Base-by-base conservation (phyloP, 2,888 invertebrate genomes). In the Lacanobia oleracea region DNA sequence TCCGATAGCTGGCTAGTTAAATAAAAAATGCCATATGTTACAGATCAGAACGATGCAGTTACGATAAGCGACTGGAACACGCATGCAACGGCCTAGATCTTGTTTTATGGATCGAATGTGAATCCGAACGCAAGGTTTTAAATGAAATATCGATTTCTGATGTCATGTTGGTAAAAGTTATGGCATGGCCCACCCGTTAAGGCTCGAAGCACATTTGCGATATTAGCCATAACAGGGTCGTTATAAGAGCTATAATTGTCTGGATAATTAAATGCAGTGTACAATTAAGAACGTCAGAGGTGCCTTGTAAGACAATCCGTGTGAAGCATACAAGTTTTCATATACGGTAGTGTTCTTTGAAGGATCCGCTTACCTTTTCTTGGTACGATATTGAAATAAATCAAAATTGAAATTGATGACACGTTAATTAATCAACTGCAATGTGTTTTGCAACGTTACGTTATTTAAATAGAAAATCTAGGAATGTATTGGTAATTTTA, bases 41-140 rank as follows among this genome's bases (percentile, higher is more conserved):
- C 63, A 73, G 56, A 82, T 82, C 77, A 67, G 74, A 69, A 72
- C 64, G 72, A 77, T 67, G 67, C 69, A 71, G 59, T 74, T 59
- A 57, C 43, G 53, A 75, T 85, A 79, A 67, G 53, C 63, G 69
- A 65, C n/a, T 79, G 62, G 63, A 61, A 70, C 86, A 83, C 75
- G 72, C 80, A 82, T 66, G 64, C 67, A 45, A 71, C 67, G 75
- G 50, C 65, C 85, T 81, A 79, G 67, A 80, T 85, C 23, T 64
- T 64, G 40, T 27, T 66, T 59, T 71, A 67, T 23, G n/a, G 21
- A 53, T 54, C 60, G 66, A 45, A 57, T 69, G 60, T 59, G 62
- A 59, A 81, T 80, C 74, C 60, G 57, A 80, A 64, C 40, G 48
- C 40, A 64, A 63, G 63, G n/a, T 67, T 72, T 75, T 72, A 70